These are phyloP conservation scores for Muscina levida DNA, from an alignment of 2,888 invertebrate genomes.

Conservation along the genomic window DNA sequence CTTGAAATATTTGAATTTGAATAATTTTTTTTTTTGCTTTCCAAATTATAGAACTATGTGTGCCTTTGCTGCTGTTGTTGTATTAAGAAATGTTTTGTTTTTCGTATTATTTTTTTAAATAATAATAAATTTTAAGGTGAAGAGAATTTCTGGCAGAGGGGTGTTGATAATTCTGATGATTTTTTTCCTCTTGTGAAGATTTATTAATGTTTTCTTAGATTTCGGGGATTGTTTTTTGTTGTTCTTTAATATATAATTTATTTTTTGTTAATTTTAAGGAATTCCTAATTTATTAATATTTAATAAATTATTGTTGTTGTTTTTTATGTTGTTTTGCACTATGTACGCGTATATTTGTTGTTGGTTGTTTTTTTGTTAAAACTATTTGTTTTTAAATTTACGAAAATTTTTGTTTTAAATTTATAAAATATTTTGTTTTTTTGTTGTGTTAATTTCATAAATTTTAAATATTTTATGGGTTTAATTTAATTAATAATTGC, in stretches of 20 bases:
- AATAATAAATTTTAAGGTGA: conserved; percentile 32
- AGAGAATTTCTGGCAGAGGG: neutral
- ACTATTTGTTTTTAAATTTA: conserved; percentile 61
- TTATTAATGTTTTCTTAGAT: conserved; percentile 43
- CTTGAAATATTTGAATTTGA: conserved; percentile 22
- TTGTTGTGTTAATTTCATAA: conserved; percentile 61
- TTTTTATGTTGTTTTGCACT: conserved; percentile 72
- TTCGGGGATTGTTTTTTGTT: conserved; percentile 24
- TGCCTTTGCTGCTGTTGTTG: conserved; percentile 11
- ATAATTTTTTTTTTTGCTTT: conserved; percentile 19
- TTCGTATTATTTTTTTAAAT: conserved; percentile 1
- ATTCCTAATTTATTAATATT: conserved; percentile 52
- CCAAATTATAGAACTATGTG: conserved; percentile 12
- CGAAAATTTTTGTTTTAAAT: conserved; percentile 68
- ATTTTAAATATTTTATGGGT: conserved; percentile 62
- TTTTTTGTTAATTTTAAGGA: conserved; percentile 72
- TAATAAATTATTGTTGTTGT: conserved; percentile 60
- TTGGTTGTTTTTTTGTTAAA: conserved; percentile 64
- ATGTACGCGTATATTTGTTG: conserved; percentile 74
- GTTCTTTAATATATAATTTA: conserved; percentile 39
- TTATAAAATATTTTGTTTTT: conserved; percentile 68
- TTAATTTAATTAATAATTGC: conserved; percentile 77
- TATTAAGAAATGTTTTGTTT: conserved; percentile 26
- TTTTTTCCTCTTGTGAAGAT: conserved; percentile 30
- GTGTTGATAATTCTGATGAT: conserved; percentile 10